Conservation (phyloP, 1,140 invertebrate species). For the Drosophila bocqueti region DNA sequence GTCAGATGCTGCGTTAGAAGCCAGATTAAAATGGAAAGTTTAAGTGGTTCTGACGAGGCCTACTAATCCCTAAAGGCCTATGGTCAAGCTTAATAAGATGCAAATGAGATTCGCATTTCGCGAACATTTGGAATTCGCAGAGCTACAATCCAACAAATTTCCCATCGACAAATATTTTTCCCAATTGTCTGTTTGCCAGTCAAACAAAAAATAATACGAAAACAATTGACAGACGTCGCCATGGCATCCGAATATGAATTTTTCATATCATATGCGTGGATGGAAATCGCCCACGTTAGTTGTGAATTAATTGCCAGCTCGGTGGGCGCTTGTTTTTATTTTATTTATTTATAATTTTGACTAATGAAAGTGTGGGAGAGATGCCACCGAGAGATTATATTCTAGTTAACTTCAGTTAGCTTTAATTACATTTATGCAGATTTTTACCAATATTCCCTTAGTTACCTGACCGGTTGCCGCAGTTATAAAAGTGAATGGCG, state of each 20-base stretch:
- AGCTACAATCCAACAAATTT: constrained; percentile 8
- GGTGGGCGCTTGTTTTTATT: constrained; percentile 26
- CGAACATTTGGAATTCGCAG: constrained; percentile 5
- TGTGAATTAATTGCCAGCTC: constrained; percentile 22
- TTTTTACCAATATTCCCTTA: constrained; percentile 12
- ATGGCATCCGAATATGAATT: constrained; percentile 25
- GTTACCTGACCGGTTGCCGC: constrained; percentile 60
- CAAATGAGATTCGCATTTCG: constrained; percentile 35
- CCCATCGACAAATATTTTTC: neutral
- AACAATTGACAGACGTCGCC: constrained; percentile 31
- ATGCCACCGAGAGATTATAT: constrained; percentile 17
- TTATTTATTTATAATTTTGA: constrained; percentile 7
- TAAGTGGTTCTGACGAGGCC: constrained; percentile 14
- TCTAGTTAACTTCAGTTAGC: constrained; percentile 22
- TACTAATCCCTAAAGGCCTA: constrained; percentile 22
- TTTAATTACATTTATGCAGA: constrained; percentile 61
- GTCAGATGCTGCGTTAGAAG: neutral
- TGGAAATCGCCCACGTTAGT: constrained; percentile 26
- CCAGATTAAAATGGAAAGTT: constrained; percentile 42
- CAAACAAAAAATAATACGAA: constrained; percentile 5
- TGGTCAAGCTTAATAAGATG: constrained; percentile 29
- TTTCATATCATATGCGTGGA: constrained; percentile 26
- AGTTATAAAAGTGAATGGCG: constrained; percentile 37
- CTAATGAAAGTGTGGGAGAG: constrained; percentile 24
- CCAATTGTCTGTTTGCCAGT: neutral